Evolutionary conservation across 2,888 invertebrate genomes (phyloP).

Genomic region (Ennomos erosarius): DNA sequence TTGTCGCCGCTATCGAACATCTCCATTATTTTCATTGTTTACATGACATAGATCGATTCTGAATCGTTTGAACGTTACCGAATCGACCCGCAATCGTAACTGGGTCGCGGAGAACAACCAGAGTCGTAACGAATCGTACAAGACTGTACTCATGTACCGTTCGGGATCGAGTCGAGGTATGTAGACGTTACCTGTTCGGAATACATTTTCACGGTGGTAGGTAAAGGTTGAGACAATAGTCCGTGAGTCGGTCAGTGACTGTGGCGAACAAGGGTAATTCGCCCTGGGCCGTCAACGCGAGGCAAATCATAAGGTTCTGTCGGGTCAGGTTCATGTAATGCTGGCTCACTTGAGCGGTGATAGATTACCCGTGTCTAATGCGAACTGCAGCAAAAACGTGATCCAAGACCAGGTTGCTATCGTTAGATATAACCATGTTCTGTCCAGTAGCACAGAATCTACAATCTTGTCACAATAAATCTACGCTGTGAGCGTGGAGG

Average conservation of each 20-base stretch:
- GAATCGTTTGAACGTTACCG: slow-evolving; percentile 55
- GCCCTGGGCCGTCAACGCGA: slow-evolving; percentile 27
- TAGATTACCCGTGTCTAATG: slow-evolving; percentile 62
- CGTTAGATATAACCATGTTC: slow-evolving; percentile 27
- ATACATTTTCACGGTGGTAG: slow-evolving; percentile 26
- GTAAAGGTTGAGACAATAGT: slow-evolving; percentile 24
- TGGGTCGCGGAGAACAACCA: slow-evolving; percentile 55
- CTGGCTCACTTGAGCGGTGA: slow-evolving; percentile 57
- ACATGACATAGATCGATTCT: slow-evolving; percentile 55
- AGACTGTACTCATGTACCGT: slow-evolving; percentile 37
- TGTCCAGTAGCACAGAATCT: slow-evolving; percentile 19
- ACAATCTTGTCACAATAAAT: slow-evolving; percentile 22
- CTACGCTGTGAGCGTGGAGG: slow-evolving; percentile 12
- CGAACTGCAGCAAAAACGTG: slow-evolving; percentile 55
- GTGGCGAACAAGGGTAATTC: slow-evolving; percentile 33
- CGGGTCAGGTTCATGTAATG: slow-evolving; percentile 43
- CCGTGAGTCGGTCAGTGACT: slow-evolving; percentile 26
- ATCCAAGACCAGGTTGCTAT: slow-evolving; percentile 32
- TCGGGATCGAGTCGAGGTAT: slow-evolving; percentile 31
- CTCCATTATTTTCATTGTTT: slow-evolving; percentile 60
- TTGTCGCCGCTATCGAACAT: slow-evolving; percentile 55
- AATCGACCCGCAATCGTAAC: slow-evolving; percentile 53
- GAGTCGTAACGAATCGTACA: slow-evolving; percentile 46
- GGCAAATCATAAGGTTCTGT: slow-evolving; percentile 51
- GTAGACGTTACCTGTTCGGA: slow-evolving; percentile 29